These are phyloP conservation scores for Actenoides hombroni DNA, from an alignment of 2,113 vertebrate species.

Conservation along the genomic window DNA sequence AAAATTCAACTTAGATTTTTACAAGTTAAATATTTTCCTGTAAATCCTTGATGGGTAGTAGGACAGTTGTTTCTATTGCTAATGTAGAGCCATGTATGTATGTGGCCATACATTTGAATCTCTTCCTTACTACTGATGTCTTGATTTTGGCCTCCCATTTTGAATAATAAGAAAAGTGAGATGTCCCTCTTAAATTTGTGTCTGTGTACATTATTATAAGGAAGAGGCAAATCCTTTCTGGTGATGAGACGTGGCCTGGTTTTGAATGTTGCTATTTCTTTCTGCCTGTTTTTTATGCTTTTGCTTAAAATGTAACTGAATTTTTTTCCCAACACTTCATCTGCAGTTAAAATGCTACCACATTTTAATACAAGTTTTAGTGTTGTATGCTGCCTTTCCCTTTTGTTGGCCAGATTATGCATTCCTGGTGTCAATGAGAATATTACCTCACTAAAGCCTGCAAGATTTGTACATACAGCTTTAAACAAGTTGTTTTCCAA, in stretches of 20 bases:
- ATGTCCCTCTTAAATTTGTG: background rate
- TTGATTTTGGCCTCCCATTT: background rate
- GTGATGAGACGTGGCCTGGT: background rate
- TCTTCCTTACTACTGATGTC: background rate
- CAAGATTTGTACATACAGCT: background rate
- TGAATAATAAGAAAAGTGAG: background rate
- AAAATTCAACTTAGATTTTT: background rate
- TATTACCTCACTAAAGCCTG: background rate
- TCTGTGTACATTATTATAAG: background rate
- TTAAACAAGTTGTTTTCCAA: conserved; percentile 18
- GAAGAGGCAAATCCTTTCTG: background rate
- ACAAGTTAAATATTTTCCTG: background rate
- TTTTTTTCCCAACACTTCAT: background rate
- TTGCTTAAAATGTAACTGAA: background rate
- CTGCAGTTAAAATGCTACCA: background rate
- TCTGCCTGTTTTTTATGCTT: background rate
- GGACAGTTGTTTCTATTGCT: background rate
- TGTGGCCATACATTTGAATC: background rate
- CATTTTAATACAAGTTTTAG: background rate
- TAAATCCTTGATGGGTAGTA: background rate
- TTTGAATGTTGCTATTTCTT: background rate
- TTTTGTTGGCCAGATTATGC: background rate
- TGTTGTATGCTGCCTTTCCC: background rate
- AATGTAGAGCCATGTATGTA: background rate
- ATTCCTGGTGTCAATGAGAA: background rate